These are phyloP conservation scores for Lepilemur septentrionalis DNA, from an alignment of 2,797 vertebrate genomes.

Conservation along the genomic window DNA sequence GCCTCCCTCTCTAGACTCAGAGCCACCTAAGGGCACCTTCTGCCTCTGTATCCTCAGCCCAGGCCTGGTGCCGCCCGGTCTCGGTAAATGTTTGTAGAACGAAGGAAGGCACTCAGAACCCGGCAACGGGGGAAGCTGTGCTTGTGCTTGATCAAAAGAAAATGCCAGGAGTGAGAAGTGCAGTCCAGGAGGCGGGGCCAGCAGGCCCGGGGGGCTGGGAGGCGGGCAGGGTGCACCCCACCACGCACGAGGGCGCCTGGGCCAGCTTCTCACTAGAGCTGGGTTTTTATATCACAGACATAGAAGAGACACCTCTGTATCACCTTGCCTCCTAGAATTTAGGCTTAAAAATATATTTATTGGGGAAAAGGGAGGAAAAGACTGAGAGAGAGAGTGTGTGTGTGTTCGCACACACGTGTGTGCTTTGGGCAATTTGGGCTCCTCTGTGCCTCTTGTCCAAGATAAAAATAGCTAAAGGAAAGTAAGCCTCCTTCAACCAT, in stretches of 20 bases:
- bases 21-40: neutral
- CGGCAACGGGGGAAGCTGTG: neutral
- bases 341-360: neutral
- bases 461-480: conserved; percentile 21
- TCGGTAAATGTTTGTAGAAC: neutral
- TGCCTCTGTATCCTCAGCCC: neutral
- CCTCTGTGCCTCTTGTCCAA: neutral
- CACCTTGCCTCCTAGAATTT: neutral
- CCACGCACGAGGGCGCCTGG: fast-evolving
- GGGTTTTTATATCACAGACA: neutral
- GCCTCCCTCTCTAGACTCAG: neutral
- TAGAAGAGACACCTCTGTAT: neutral
- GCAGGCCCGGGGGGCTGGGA: neutral
- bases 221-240: neutral
- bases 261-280: neutral
- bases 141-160: neutral
- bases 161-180: neutral
- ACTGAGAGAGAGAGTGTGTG: neutral
- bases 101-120: fast-evolving
- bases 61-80: neutral
- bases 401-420: neutral
- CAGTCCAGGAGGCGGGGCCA: neutral
- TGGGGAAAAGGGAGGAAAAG: neutral
- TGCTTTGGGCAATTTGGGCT: neutral
- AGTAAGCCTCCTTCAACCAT: neutral